Evolutionary conservation across 1,140 invertebrate genomes (phyloP), one percentile per base, ranked within the genome.

Genomic region (Penaeus indicus): DNA sequence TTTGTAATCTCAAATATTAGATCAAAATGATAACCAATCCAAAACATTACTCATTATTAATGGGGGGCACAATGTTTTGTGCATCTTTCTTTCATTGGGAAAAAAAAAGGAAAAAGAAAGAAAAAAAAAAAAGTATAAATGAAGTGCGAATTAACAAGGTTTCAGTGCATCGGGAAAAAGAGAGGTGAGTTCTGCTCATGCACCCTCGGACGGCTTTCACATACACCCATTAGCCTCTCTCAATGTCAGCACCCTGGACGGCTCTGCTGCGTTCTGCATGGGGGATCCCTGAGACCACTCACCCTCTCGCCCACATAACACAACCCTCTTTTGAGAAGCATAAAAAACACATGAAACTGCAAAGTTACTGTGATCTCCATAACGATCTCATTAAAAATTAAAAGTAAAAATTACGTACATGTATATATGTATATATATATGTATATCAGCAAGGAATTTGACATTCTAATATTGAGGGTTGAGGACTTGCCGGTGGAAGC

Each of bases 171-270:
- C 25, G 62, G 67, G 62, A 78, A 63, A 82, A 82, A 83, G 61
- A 75, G 80, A 78, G 69, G 67, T 79, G 69, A 78, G 69, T 78
- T 38, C 19, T n/a, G 69, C 81, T 82, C 82, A 63, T 78, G 80
- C 72, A 62, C 81, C 80, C 80, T 82, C 54, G 32, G 80, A 75
- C 69, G 67, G 72, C 80, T 63, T 60, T 61, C 61, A 63, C n/a
- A 67, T 75, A 63, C 60, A 80, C 87, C 87, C 87, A 84, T 54
- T 88, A 88, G 87, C 87, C 87, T 88, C 87, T 88, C 81, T 88
- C 87, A 88, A 88, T 88, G 87, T 88, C 87, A 88, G 87, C 87
- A 88, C 87, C 87, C 87, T 84, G 87, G 87, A 88, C 81, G 82
- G 87, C 84, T 82, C 75, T 79, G 82, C 80, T 83, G 86, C 81